phyloP scores from a whole-genome alignment of 2,888 invertebrate genomes.

The Cephus sareptanus region DNA sequence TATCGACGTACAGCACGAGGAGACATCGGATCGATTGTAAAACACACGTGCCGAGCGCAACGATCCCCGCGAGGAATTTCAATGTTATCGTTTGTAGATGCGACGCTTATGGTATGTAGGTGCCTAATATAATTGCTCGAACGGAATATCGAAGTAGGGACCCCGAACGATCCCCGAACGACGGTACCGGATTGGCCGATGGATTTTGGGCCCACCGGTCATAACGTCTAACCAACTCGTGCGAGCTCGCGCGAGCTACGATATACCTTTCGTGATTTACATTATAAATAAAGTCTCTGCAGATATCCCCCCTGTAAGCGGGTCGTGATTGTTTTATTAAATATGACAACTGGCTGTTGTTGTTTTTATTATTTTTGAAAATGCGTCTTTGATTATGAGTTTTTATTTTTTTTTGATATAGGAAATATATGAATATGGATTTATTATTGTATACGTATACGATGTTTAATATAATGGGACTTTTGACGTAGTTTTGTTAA shows the following conservation, averaged over 20 bases:
- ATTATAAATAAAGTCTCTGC: no score
- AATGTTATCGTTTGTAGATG: conserved; percentile 20
- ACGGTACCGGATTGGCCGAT: not conserved
- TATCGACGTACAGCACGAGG: not conserved
- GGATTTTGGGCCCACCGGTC: not conserved
- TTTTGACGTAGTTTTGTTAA: not conserved
- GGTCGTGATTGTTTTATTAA: no score
- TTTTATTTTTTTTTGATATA: not conserved
- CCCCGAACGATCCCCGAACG: not conserved
- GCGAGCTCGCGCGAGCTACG: not conserved
- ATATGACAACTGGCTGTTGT: no score
- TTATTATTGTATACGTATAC: not conserved
- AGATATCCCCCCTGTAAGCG: no score
- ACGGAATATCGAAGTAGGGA: conserved; percentile 1
- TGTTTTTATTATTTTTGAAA: no score
- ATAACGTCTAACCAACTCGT: not conserved
- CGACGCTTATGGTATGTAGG: conserved; percentile 4
- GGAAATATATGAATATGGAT: not conserved
- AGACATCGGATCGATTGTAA: conserved; percentile 15
- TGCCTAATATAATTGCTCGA: not conserved
- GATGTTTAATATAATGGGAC: not conserved
- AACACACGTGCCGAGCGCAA: conserved; percentile 46
- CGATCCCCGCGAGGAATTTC: conserved; percentile 40
- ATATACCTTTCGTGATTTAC: not conserved
- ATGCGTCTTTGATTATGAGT: not conserved